A percentile compares a stretch with the other conserved stretches of the same genome.
Conservation (phyloP, 1,140 invertebrate species). For the Capitella teleta region DNA sequence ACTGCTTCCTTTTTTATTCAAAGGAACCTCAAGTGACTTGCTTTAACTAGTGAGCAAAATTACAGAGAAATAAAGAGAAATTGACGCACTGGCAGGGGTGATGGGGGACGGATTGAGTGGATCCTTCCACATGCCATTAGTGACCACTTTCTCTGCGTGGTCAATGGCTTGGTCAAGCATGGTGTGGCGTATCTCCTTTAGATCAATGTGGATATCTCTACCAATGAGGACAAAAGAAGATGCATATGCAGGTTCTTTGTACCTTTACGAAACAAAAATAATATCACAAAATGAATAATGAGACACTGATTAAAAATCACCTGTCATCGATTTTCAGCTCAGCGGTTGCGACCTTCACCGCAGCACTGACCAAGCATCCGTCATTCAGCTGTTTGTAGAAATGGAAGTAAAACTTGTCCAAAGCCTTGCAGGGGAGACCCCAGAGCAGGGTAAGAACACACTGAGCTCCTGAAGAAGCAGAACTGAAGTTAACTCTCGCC, state of each 20-base stretch:
- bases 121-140: constrained; percentile 17
- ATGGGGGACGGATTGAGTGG: constrained; percentile 24
- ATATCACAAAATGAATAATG: too few relatives aligned
- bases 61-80: too few relatives aligned
- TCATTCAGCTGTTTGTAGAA: constrained; percentile 27
- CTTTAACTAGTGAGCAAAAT: too few relatives aligned
- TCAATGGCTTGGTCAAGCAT: constrained; percentile 31
- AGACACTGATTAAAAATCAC: too few relatives aligned
- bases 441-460: constrained; percentile 26
- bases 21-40: too few relatives aligned
- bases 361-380: constrained; percentile 17
- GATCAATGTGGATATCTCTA: constrained; percentile 23
- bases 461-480: constrained; percentile 22
- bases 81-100: constrained; percentile 18
- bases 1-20: too few relatives aligned
- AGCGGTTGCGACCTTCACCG: too few relatives aligned
- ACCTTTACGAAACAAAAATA: constrained; percentile 16
- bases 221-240: constrained; percentile 28
- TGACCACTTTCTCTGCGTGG: constrained; percentile 19
- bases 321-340: too few relatives aligned
- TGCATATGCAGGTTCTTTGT: constrained; percentile 19
- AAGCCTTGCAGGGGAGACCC: constrained; percentile 19
- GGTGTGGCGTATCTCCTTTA: constrained; percentile 24
- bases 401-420: constrained; percentile 27
- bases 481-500: neutral